phyloP scores from a whole-genome alignment of 2,113 vertebrate species.

The Donacobius atricapilla region DNA sequence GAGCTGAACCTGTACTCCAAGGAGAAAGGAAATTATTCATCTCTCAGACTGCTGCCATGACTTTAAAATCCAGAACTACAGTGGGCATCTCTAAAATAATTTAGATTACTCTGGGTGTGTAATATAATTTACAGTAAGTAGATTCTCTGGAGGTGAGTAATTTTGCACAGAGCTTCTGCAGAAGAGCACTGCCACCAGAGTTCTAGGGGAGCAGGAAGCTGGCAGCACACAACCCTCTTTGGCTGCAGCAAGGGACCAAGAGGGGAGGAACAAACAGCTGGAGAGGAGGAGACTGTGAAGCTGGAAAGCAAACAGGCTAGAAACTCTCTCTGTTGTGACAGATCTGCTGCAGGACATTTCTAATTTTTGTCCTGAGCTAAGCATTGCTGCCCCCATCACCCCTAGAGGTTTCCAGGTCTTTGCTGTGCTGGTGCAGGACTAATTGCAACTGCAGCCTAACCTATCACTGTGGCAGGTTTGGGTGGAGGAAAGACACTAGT shows the following conservation, averaged over 20 bases:
- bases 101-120: background rate
- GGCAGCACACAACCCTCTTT: fast-evolving
- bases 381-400: background rate
- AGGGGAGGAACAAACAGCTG: background rate
- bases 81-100: background rate
- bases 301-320: background rate
- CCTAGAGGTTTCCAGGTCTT: background rate
- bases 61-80: background rate
- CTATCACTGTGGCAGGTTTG: fast-evolving
- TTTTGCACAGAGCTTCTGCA: background rate
- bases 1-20: background rate
- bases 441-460: background rate
- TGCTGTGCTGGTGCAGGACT: background rate
- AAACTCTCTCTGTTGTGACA: background rate
- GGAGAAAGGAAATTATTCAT: background rate
- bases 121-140: background rate
- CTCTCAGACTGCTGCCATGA: background rate
- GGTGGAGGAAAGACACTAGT: background rate
- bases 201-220: background rate
- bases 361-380: background rate
- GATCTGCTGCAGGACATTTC: background rate
- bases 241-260: background rate
- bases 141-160: background rate
- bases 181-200: background rate
- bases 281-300: background rate